A percentile compares a stretch with the other conserved stretches of the same genome.
These are phyloP conservation scores for Heteromormyrus szaboi DNA, from an alignment of 2,797 vertebrate species.

Conservation along the genomic window DNA sequence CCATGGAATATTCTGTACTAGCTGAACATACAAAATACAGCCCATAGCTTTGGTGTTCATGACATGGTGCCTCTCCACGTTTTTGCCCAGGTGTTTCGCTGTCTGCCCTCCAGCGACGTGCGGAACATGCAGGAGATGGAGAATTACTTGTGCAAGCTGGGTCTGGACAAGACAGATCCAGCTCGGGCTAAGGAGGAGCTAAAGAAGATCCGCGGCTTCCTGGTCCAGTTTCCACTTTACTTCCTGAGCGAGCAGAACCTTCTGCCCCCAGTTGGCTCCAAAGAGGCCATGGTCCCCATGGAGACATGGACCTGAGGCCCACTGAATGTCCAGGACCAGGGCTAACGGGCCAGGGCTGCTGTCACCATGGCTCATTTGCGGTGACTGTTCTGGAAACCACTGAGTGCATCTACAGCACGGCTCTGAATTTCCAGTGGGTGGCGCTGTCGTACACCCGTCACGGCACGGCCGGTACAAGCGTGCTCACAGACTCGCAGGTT, in stretches of 20 bases:
- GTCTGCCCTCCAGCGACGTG: slow-evolving; percentile 87
- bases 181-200: slow-evolving; percentile 78
- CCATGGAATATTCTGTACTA: background rate
- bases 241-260: slow-evolving; percentile 88
- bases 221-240: slow-evolving; percentile 91
- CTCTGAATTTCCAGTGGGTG: background rate
- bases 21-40: background rate
- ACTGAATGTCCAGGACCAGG: background rate
- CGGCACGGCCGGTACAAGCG: background rate
- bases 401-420: background rate
- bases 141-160: slow-evolving; percentile 72
- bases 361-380: background rate
- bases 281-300: slow-evolving; percentile 91
- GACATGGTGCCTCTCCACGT: background rate
- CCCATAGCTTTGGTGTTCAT: background rate
- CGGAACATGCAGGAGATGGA: slow-evolving; percentile 80
- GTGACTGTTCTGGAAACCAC: background rate
- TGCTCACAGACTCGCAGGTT: background rate
- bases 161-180: slow-evolving; percentile 72
- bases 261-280: slow-evolving; percentile 86
- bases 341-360: background rate
- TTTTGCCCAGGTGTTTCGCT: slow-evolving; percentile 79
- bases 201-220: slow-evolving; percentile 86
- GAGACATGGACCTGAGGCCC: slow-evolving; percentile 87
- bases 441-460: background rate